These are phyloP conservation scores for Sussaba pulchella DNA, from an alignment of 2,888 invertebrate genomes.

Conservation along the genomic window DNA sequence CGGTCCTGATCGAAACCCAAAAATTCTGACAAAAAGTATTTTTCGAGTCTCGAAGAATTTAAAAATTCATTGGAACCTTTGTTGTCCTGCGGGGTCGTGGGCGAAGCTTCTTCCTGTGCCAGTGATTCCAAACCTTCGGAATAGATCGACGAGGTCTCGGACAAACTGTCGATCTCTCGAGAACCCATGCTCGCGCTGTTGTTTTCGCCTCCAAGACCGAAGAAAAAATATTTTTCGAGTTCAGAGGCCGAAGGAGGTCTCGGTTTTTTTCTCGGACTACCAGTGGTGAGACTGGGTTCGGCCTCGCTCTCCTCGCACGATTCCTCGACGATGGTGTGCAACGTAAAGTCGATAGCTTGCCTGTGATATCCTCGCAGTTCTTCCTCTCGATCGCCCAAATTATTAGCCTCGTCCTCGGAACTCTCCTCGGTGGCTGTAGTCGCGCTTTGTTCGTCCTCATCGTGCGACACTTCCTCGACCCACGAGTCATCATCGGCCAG, in stretches of 20 bases:
- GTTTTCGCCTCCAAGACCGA: constrained; percentile 92
- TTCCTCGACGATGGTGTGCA: constrained; percentile 97
- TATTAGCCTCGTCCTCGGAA: constrained; percentile 88
- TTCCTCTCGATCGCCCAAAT: constrained; percentile 89
- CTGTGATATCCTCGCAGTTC: constrained; percentile 93
- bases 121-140: constrained; percentile 93
- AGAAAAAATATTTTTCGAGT: constrained; percentile 96
- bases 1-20: constrained; percentile 92
- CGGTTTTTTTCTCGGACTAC: constrained; percentile 86
- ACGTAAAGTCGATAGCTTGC: constrained; percentile 93
- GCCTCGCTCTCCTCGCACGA: constrained; percentile 97
- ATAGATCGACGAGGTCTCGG: constrained; percentile 94
- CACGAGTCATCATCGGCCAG: constrained; percentile 96
- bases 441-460: constrained; percentile 88
- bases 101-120: constrained; percentile 85
- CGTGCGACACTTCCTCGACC: constrained; percentile 95
- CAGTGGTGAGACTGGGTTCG: constrained; percentile 86
- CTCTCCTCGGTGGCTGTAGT: constrained; percentile 90
- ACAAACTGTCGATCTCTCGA: constrained; percentile 86
- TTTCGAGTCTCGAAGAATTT: constrained; percentile 92
- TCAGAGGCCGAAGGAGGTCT: constrained; percentile 92
- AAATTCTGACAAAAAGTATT: constrained; percentile 95
- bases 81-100: constrained; percentile 78
- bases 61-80: constrained; percentile 86
- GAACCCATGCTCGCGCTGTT: constrained; percentile 85